Evolutionary conservation across 1,140 invertebrate genomes (phyloP).

Genomic region (Gonioctena quinquepunctata): DNA sequence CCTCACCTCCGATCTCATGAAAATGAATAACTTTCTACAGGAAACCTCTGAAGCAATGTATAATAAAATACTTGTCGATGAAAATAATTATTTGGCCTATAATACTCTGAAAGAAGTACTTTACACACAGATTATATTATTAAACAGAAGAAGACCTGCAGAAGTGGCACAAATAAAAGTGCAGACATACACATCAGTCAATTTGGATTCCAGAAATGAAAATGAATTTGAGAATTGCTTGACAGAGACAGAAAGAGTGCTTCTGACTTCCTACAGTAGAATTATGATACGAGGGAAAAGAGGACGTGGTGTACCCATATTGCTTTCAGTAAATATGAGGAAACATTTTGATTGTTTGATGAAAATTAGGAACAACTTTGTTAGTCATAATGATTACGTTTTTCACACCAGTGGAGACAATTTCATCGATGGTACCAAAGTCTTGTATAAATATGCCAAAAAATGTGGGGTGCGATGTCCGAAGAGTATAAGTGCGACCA

Average conservation of each 20-base stretch:
- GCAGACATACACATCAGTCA: background rate
- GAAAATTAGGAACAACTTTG: background rate
- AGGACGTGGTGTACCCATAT: constrained; percentile 25
- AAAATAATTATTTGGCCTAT: constrained; percentile 27
- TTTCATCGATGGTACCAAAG: constrained; percentile 17
- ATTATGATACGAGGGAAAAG: constrained; percentile 33
- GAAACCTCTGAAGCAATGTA: constrained; percentile 20
- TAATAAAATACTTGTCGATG: constrained; percentile 15
- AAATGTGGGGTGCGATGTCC: constrained; percentile 20
- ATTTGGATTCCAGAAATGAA: constrained; percentile 18
- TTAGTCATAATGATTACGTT: background rate
- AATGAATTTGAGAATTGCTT: constrained; percentile 26
- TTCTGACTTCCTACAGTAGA: constrained; percentile 20
- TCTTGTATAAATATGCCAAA: constrained; percentile 8
- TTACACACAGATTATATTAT: constrained; percentile 32
- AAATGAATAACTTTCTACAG: constrained; percentile 15
- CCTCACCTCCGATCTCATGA: constrained; percentile 28
- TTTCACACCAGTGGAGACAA: background rate
- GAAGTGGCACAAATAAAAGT: constrained; percentile 13
- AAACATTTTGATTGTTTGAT: background rate
- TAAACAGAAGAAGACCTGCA: constrained; percentile 15
- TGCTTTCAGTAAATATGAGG: constrained; percentile 8
- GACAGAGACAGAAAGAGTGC: constrained; percentile 21
- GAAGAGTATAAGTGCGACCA: constrained; percentile 30
- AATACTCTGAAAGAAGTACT: constrained; percentile 35